Percentiles rank a stretch among this genome's conserved stretches.
These are phyloP conservation scores for Osmoderma eremita DNA, from an alignment of 2,888 invertebrate species.

Conservation along the genomic window DNA sequence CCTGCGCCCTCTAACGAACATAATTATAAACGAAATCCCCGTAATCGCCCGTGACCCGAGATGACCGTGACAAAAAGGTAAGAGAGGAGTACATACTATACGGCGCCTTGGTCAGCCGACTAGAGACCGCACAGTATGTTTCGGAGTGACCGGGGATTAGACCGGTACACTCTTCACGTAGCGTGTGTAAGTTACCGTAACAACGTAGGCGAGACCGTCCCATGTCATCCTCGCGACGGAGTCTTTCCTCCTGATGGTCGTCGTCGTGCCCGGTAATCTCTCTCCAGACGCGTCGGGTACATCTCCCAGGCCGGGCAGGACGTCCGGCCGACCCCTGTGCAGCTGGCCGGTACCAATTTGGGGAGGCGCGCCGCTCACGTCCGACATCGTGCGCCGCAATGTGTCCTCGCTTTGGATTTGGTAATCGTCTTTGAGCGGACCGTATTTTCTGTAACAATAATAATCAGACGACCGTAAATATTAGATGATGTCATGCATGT, in stretches of 20 bases:
- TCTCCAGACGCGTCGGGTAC: slow-evolving; percentile 60
- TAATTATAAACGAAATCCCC: too few relatives aligned
- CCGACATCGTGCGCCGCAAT: slow-evolving; percentile 50
- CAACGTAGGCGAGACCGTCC: slow-evolving; percentile 81
- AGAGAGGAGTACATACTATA: background rate
- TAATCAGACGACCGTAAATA: slow-evolving; percentile 14
- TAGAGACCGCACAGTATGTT: slow-evolving; percentile 11
- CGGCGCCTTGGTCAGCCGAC: too few relatives aligned
- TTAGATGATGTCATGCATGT: background rate
- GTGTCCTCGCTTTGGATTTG: slow-evolving; percentile 44
- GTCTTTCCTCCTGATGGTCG: slow-evolving; percentile 72
- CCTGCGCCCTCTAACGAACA: too few relatives aligned
- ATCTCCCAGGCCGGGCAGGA: slow-evolving; percentile 62
- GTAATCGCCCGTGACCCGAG: too few relatives aligned
- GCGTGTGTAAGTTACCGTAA: slow-evolving; percentile 70
- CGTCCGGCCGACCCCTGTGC: slow-evolving; percentile 60
- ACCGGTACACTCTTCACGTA: slow-evolving; percentile 12
- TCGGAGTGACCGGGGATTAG: slow-evolving; percentile 13
- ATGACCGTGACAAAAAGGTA: background rate
- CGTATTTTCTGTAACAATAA: slow-evolving; percentile 68
- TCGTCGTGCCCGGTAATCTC: slow-evolving; percentile 53
- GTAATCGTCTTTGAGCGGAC: slow-evolving; percentile 66
- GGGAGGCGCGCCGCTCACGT: slow-evolving; percentile 40
- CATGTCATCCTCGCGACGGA: slow-evolving; percentile 86
- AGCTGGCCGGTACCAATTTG: slow-evolving; percentile 44